Percentiles rank a stretch among this genome's conserved stretches.
These are phyloP conservation scores for Rachycentron canadum DNA, from an alignment of 2,797 vertebrate species.

Conservation along the genomic window DNA sequence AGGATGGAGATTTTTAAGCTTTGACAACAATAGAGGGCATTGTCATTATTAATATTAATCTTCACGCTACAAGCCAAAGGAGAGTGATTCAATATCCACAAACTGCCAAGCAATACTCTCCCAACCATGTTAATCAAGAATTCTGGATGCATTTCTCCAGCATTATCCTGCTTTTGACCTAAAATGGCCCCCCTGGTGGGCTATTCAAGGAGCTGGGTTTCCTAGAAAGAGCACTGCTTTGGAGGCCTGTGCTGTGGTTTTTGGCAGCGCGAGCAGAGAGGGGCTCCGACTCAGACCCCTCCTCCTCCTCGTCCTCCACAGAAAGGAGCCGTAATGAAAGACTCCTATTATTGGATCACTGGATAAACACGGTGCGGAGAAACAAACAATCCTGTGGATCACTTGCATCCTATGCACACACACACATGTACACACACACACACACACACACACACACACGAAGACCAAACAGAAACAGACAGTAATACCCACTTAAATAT, in stretches of 20 bases:
- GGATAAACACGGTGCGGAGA: slow-evolving; percentile 49
- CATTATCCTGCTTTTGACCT: slow-evolving; percentile 58
- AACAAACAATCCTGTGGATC: slow-evolving; percentile 41
- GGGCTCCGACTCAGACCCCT: slow-evolving; percentile 27
- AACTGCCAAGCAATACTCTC: slow-evolving; percentile 5
- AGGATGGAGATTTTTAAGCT: background rate
- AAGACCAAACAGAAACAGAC: too few relatives aligned
- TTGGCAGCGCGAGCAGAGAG: slow-evolving; percentile 62
- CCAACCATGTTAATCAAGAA: slow-evolving; percentile 25
- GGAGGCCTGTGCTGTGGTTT: slow-evolving; percentile 58
- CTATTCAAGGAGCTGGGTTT: slow-evolving; percentile 71
- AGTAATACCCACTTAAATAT: background rate
- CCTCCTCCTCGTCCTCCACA: slow-evolving; percentile 37
- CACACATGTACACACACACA: background rate
- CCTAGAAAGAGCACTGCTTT: slow-evolving; percentile 77
- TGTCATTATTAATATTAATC: background rate
- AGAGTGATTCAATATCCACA: slow-evolving; percentile 3
- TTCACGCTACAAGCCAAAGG: background rate
- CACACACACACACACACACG: background rate
- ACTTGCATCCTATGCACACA: background rate
- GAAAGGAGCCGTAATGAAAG: slow-evolving; percentile 67
- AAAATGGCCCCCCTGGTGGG: slow-evolving; percentile 53
- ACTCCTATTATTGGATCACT: slow-evolving; percentile 64
- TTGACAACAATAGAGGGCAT: background rate
- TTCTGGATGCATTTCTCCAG: slow-evolving; percentile 33